Base-by-base conservation (phyloP, 2,113 vertebrate genomes). In the Tupaia chinensis region DNA sequence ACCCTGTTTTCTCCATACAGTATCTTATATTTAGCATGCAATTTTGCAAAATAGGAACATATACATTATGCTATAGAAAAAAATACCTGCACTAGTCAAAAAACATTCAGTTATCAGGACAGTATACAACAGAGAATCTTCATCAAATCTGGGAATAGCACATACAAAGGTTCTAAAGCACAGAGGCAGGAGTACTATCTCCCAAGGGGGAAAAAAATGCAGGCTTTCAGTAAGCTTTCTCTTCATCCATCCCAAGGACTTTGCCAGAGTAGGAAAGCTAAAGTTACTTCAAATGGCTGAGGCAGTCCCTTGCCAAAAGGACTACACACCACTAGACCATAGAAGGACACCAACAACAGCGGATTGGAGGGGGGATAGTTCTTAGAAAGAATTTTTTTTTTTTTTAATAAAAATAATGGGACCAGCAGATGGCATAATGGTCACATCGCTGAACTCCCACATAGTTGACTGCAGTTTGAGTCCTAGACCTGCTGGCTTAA, bases 1-100 rank as follows among this genome's bases (percentile, higher is more conserved):
- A 32, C 22, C n/a, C 3, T 34, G 1, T 74, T 84, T 94, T 84
- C 56, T 70, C 53, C 16, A 20, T 7, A 25, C 66, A 15, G 72
- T 5, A 4, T 72, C 69, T 78, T 65, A 80, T 23, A 87, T 87
- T 74, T 66, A 70, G 5, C 20, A 14, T 9, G 10, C 23, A 27
- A 68, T 78, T 92, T 53, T 92, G 89, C 58, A 34, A 60, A 93
- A 53, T 56, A 83, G 76, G 20, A 93, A 87, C 17, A 70, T 22
- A 54, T 3, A 7, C 17, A 25, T 60, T 11, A 4, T 54, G 17
- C 25, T 16, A 73, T 9, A 92, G 81, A 94, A 90, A 65, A 92
- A 92, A 77, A 58, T 10, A 60, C 29, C 60, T 65, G 63, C 15
- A 23, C 17, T 66, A 0, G 23, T 81, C 20, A 78, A 61, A 66